Percentiles rank a stretch among this genome's conserved stretches.
Conservation (phyloP, 2,888 invertebrate genomes). For the Melanophora roralis region DNA sequence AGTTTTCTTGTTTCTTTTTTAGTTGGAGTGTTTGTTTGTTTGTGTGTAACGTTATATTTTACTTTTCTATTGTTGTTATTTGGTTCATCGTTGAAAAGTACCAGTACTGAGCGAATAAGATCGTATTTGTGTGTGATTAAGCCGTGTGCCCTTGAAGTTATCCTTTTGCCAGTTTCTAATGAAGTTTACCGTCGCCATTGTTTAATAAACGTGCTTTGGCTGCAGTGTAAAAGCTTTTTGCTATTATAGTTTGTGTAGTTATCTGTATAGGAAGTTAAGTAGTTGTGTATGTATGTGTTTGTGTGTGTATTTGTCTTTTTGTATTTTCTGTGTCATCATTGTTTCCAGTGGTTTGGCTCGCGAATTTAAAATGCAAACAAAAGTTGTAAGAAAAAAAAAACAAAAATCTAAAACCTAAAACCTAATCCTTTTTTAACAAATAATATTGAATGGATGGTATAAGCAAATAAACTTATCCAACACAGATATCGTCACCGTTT, state of each 20-base stretch:
- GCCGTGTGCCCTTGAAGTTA: slow-evolving; percentile 45
- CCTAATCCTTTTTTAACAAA: slow-evolving; percentile 1
- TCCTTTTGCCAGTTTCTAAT: slow-evolving; percentile 67
- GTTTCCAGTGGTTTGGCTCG: slow-evolving; percentile 63
- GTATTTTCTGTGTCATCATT: slow-evolving; percentile 65
- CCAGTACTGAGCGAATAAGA: slow-evolving; percentile 8
- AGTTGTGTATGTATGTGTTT: background rate
- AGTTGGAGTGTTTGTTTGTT: slow-evolving; percentile 38
- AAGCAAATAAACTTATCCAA: background rate
- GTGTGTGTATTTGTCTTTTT: too few relatives aligned
- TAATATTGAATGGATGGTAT: background rate
- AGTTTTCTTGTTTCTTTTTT: background rate
- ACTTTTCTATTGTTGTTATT: slow-evolving; percentile 7
- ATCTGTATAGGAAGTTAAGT: background rate
- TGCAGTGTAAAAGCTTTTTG: slow-evolving; percentile 70
- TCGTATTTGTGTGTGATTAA: slow-evolving; percentile 25
- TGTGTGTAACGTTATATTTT: slow-evolving; percentile 20
- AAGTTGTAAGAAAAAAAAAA: background rate
- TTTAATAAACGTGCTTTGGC: slow-evolving; percentile 76
- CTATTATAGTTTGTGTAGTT: slow-evolving; percentile 6
- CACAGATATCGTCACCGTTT: too few relatives aligned
- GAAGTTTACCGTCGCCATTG: slow-evolving; percentile 75
- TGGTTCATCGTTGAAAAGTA: slow-evolving; percentile 42
- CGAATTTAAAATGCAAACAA: slow-evolving; percentile 51
- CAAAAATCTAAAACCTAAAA: slow-evolving; percentile 1